These are phyloP conservation scores for Drosophila sordidapex DNA, from an alignment of 2,888 invertebrate genomes.

Conservation along the genomic window DNA sequence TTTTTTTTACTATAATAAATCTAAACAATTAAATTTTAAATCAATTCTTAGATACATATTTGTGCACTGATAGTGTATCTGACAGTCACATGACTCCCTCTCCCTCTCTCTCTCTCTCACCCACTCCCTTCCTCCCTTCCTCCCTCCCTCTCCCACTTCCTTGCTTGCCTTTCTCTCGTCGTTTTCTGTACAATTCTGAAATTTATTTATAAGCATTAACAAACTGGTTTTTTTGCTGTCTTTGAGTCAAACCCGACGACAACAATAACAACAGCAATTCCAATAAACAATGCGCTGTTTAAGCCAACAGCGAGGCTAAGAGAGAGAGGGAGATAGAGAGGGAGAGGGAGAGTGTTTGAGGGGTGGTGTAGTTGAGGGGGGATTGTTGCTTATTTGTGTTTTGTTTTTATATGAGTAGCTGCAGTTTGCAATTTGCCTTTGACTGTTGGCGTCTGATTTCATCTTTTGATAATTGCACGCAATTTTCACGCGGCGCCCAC, in stretches of 20 bases:
- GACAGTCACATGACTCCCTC: constrained; percentile 13
- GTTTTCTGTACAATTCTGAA: constrained; percentile 29
- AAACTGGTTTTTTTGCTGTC: constrained; percentile 49
- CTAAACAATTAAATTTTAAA: neutral
- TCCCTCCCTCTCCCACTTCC: neutral
- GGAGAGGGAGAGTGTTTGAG: too few relatives aligned
- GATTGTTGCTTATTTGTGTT: neutral
- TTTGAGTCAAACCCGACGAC: constrained; percentile 33
- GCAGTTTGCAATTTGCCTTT: constrained; percentile 35
- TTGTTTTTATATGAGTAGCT: constrained; percentile 45
- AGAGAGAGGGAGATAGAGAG: neutral
- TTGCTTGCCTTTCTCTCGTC: neutral
- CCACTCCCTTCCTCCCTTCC: neutral
- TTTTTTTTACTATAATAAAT: neutral
- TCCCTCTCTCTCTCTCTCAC: neutral
- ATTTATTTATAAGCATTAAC: constrained; percentile 52
- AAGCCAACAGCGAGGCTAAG: neutral
- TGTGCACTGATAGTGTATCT: constrained; percentile 12
- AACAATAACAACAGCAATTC: constrained; percentile 25
- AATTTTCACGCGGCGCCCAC: constrained; percentile 75
- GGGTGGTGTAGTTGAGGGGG: neutral
- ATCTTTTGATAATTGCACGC: constrained; percentile 75
- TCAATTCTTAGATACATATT: neutral
- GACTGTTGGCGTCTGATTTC: constrained; percentile 66
- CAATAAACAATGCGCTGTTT: constrained; percentile 26